Percentiles rank a stretch among this genome's conserved stretches.
These are phyloP conservation scores for Dipodomys merriami DNA, from an alignment of 2,113 vertebrate species.

Conservation along the genomic window DNA sequence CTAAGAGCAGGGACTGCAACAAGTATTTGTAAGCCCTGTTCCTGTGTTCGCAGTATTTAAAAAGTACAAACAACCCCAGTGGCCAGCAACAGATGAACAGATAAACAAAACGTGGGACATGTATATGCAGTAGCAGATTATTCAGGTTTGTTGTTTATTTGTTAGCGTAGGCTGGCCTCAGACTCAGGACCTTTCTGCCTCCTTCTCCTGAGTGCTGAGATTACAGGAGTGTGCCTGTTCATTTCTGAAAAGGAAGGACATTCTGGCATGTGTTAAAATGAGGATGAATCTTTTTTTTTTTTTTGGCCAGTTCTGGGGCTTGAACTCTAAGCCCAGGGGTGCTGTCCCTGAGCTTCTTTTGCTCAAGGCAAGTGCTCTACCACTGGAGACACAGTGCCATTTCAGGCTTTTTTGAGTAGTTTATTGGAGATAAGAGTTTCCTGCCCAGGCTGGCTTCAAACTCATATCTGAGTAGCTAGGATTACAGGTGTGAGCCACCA, in stretches of 20 bases:
- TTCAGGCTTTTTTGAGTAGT: too few species aligned
- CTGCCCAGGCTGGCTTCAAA: too few species aligned
- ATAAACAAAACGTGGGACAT: not conserved
- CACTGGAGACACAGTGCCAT: too few species aligned
- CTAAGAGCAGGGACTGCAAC: not conserved
- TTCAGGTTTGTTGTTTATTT: not conserved
- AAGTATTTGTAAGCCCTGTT: not conserved
- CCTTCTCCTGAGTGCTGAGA: not conserved
- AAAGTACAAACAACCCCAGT: not conserved
- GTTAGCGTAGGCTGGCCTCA: not conserved
- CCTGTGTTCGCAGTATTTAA: not conserved
- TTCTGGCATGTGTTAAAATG: not conserved
- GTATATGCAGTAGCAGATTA: not conserved
- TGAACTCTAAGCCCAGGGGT: too few species aligned
- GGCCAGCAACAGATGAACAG: not conserved
- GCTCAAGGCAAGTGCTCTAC: too few species aligned
- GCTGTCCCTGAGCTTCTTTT: too few species aligned
- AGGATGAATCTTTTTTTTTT: not conserved
- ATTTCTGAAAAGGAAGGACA: slow-evolving; percentile 13
- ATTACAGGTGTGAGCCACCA: too few species aligned
- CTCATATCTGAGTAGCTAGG: too few species aligned
- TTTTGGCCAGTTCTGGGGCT: too few species aligned
- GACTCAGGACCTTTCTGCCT: not conserved
- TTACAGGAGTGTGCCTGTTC: not conserved
- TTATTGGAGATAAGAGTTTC: too few species aligned